Conservation (phyloP, 2,888 invertebrate species). For the Sinhomidia bicolor region DNA sequence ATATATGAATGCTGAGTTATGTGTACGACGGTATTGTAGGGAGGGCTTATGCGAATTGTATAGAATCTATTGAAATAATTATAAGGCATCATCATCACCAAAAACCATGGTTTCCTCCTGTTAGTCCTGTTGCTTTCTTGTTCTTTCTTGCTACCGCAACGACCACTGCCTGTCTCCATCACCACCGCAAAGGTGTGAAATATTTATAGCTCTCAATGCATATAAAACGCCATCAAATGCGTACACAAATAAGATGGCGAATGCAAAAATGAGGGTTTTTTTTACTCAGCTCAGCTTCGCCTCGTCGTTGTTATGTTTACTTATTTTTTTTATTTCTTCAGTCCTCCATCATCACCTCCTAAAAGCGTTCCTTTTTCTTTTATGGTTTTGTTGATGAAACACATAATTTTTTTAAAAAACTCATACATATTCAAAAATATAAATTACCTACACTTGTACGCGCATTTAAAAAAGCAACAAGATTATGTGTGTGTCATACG, state of each 20-base stretch:
- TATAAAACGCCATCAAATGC: conserved; percentile 1
- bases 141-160: too few relatives aligned
- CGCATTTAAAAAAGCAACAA: background rate
- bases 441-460: background rate
- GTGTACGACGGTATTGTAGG: background rate
- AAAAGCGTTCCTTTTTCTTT: conserved; percentile 13
- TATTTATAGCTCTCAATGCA: too few relatives aligned
- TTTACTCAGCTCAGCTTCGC: background rate
- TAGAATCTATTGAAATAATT: conserved; percentile 4
- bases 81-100: background rate
- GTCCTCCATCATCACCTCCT: background rate
- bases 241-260: conserved; percentile 5
- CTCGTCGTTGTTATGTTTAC: background rate
- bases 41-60: background rate
- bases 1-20: background rate
- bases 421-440: conserved; percentile 31
- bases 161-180: background rate
- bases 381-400: conserved; percentile 14
- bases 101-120: background rate
- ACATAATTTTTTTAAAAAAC: conserved; percentile 8
- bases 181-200: conserved; percentile 29
- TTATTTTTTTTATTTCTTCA: conserved; percentile 37
- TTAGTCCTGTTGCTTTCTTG: conserved; percentile 9
- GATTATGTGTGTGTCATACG: background rate
- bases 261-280: background rate